Evolutionary conservation across 2,113 vertebrate genomes (phyloP), one percentile per base, ranked within the genome.

Genomic region (Dendrocopos noguchii): DNA sequence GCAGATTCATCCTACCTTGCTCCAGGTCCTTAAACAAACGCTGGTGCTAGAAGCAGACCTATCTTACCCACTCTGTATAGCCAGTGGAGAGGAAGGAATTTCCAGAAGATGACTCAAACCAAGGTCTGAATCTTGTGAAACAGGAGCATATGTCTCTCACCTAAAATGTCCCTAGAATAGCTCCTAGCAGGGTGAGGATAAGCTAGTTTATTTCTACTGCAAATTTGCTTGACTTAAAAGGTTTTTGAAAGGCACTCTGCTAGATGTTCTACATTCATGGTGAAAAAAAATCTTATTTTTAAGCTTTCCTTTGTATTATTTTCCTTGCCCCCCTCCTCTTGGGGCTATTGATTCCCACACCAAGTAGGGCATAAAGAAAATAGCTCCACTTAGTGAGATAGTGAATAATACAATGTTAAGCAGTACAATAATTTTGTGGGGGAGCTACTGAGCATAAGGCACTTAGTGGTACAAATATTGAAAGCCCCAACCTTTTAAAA

Each of bases 331-430:
- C 21, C 6, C 22, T 83, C 5, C n/a, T 68, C 90, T 57, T 24
- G 25, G 59, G n/a, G 65, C 31, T 36, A 12, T 22, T n/a, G 7
- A 8, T 91, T 78, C 77, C 75, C 55, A 65, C 53, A 47, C 52
- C 29, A 44, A 85, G n/a, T 57, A 31, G 33, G 47, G 34, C 63
- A 90, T 91, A 87, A 86, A 93, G 78, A 76, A 94, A 95, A 90
- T 67, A 87, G 3, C 31, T 94, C 91, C 77, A 76, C 36, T 97
- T 92, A 68, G n/a, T 78, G 79, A 95, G 55, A 92, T 75, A 88
- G 25, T 87, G 87, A 96, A 95, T 85, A 95, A 88, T 67, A 94
- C 91, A 95, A 96, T 84, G 90, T 84, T 93, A 95, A 95, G 73
- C 33, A 94, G 84, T 78, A 92, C 67, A 77, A 17, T 29, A 56